Evolutionary conservation across 2,113 vertebrate species (phyloP).

Genomic region (Forbesichthys agassizii): DNA sequence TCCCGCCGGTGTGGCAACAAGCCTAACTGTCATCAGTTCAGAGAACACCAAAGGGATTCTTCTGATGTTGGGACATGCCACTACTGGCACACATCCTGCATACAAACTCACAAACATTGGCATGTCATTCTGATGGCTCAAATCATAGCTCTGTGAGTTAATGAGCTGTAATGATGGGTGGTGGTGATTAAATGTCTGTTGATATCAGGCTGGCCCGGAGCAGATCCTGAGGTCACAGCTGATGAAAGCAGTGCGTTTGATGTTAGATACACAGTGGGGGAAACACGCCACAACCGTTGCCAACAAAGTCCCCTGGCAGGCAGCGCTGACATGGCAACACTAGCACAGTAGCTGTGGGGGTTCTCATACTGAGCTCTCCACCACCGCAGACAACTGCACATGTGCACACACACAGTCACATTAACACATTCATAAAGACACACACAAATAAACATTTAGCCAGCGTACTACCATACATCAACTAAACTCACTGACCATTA

Average conservation of each 20-base stretch:
- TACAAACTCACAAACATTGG: slow-evolving; percentile 14
- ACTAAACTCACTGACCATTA: too few species aligned
- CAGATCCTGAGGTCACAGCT: slow-evolving; percentile 39
- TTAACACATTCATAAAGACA: too few species aligned
- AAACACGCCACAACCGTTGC: slow-evolving; percentile 41
- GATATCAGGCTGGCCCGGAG: slow-evolving; percentile 52
- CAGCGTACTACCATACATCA: too few species aligned
- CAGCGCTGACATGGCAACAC: slow-evolving; percentile 3
- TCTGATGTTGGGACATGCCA: slow-evolving; percentile 37
- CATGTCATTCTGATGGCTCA: slow-evolving; percentile 29
- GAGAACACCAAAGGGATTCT: slow-evolving; percentile 39
- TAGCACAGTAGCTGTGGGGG: too few species aligned
- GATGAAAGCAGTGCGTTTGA: slow-evolving; percentile 48
- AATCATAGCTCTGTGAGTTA: slow-evolving; percentile 55
- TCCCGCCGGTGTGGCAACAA: too few species aligned
- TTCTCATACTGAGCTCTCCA: neutral
- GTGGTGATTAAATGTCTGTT: slow-evolving; percentile 49
- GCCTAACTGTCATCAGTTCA: slow-evolving; percentile 26
- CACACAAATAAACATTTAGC: too few species aligned
- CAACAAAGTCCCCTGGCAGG: slow-evolving; percentile 38
- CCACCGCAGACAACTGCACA: neutral
- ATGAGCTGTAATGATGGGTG: slow-evolving; percentile 59
- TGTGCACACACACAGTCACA: neutral
- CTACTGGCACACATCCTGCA: slow-evolving; percentile 27
- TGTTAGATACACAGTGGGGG: slow-evolving; percentile 31